These are phyloP conservation scores for Daktulosphaira vitifoliae DNA, from an alignment of 1,140 invertebrate genomes.

Conservation along the genomic window DNA sequence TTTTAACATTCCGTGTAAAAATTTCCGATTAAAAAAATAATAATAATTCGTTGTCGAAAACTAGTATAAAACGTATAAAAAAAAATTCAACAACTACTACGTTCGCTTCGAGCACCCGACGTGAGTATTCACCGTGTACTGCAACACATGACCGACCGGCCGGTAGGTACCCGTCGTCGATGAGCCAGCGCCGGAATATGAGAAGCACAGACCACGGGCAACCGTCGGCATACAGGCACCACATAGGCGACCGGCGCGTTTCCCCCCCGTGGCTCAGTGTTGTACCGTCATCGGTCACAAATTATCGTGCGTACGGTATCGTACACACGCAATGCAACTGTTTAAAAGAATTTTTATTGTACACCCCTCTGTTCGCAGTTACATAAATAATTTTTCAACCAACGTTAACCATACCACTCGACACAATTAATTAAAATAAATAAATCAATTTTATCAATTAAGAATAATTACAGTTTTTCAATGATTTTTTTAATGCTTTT, in stretches of 20 bases:
- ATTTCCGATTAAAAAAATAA: background rate
- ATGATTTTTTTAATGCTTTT: too few relatives aligned
- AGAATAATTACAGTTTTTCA: too few relatives aligned
- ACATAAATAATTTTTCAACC: too few relatives aligned
- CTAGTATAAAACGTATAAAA: background rate
- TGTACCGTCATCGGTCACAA: background rate
- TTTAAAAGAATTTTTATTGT: too few relatives aligned
- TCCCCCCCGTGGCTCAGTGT: constrained; percentile 16
- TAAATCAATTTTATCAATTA: too few relatives aligned
- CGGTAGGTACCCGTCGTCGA: constrained; percentile 28
- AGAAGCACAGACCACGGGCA: constrained; percentile 34
- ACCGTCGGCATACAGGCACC: constrained; percentile 21
- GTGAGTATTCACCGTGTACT: constrained; percentile 13
- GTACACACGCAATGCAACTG: too few relatives aligned
- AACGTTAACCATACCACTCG: too few relatives aligned
- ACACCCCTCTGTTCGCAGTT: too few relatives aligned
- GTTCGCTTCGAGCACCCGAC: constrained; percentile 9
- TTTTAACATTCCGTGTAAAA: too few relatives aligned
- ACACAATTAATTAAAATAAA: too few relatives aligned
- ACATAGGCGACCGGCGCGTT: constrained; percentile 18
- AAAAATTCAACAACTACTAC: constrained; percentile 10
- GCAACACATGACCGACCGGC: constrained; percentile 28
- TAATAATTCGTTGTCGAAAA: too few relatives aligned
- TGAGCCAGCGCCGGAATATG: constrained; percentile 34
- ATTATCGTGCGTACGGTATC: background rate